Base-by-base conservation (phyloP, 2,888 invertebrate genomes). In the Drosophila mettleri region DNA sequence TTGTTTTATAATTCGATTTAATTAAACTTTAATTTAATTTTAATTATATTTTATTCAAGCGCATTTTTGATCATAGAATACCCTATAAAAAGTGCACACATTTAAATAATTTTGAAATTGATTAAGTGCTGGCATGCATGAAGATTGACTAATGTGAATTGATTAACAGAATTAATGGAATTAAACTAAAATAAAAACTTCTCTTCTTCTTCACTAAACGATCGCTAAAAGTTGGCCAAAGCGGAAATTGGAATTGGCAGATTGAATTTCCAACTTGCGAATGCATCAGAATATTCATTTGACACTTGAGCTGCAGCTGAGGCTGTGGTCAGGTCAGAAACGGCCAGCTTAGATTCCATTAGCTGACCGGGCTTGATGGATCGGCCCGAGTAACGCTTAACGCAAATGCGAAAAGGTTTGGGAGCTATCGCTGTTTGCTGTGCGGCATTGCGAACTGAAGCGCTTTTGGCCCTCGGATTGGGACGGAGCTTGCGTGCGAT, bases 201-300 rank as follows among this genome's bases (percentile, higher is more conserved):
- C 1, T 38, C 6, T 12, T 12, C 12, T 12, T 4, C 6, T 2
- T 7, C 6, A 2, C 6, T 2, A 10, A 2, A 18, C 18, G 18
- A 10, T 2, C 4, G 1, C 6, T 38, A 20, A 20, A 6, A 39
- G 1, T 1, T 14, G 20, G 4, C 1, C 4, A 24, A n/a, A n/a
- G 8, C 7, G 12, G n/a, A 24, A 9, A 43, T 43, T 4, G 24
- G 24, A 43, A 43, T 24, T 9, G 43, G 43, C 3, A 6, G 2
- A 5, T n/a, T 0, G 9, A 43, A 43, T 1, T 24, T 22, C 22
- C 22, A 43, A n/a, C 0, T 8, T 4, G 24, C 14, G 22, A 7
- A 0, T 22, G 14, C 2, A n/a, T 1, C 8, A 0, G 22, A 8
- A n/a, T 41, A n/a, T n/a, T n/a, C n/a, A n/a, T 1, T n/a, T 0